phyloP scores from a whole-genome alignment of 2,113 vertebrate species.

The Otolemur garnettii region DNA sequence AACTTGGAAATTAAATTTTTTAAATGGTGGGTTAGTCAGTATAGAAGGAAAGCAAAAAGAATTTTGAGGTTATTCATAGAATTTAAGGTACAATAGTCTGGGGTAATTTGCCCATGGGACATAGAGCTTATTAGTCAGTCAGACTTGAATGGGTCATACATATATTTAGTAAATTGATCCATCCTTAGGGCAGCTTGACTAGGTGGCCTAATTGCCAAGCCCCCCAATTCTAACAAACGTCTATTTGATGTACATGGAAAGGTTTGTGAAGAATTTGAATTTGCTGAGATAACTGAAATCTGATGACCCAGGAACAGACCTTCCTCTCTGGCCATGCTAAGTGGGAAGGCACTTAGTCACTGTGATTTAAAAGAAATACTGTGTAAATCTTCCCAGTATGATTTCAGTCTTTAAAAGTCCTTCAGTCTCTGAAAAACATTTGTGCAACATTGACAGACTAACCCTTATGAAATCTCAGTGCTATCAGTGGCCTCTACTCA shows the following conservation, averaged over 20 bases:
- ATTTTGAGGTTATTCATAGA: background rate
- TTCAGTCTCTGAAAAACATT: background rate
- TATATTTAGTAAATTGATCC: background rate
- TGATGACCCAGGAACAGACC: background rate
- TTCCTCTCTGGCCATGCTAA: background rate
- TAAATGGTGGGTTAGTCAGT: background rate
- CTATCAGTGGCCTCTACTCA: background rate
- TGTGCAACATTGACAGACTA: background rate
- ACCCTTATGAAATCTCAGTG: background rate
- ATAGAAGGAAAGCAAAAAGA: background rate
- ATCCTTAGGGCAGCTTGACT: background rate
- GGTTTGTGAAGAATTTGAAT: background rate
- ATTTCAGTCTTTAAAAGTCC: background rate
- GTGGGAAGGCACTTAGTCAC: no score
- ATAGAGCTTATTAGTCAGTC: background rate
- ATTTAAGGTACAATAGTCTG: background rate
- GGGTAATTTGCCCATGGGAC: background rate
- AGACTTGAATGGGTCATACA: background rate
- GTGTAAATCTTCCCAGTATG: background rate
- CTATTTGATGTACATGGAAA: background rate
- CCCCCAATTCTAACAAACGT: background rate
- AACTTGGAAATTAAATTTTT: background rate
- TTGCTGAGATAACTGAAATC: background rate
- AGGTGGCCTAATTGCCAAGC: background rate
- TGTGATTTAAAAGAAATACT: background rate